These are phyloP conservation scores for Nothura maculosa DNA, from an alignment of 2,797 vertebrate species.

Conservation along the genomic window DNA sequence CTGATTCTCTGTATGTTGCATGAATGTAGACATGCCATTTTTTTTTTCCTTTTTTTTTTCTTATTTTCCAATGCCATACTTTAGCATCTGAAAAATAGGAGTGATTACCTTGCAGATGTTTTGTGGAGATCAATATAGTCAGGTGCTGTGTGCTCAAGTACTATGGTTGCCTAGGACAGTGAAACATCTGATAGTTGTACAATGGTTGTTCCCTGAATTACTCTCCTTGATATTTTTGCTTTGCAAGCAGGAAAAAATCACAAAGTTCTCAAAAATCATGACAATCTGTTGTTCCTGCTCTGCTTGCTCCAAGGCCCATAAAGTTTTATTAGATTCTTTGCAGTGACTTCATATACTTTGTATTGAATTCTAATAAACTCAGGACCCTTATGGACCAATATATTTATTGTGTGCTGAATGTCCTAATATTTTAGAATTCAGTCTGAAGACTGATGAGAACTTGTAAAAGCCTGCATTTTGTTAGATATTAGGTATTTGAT, in stretches of 20 bases:
- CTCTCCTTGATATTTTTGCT: conserved; percentile 14
- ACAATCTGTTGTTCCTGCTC: not conserved
- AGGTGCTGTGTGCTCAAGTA: not conserved
- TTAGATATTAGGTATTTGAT: not conserved
- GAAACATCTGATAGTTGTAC: not conserved
- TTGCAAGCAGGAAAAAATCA: not conserved
- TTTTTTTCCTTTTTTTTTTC: too few relatives aligned
- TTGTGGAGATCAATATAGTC: not conserved
- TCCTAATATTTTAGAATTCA: not conserved
- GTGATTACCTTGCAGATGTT: not conserved
- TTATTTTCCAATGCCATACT: not conserved
- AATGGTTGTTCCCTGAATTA: not conserved
- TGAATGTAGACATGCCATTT: not conserved
- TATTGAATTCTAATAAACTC: not conserved
- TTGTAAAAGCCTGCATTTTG: not conserved
- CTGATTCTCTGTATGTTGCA: not conserved
- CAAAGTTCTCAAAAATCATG: not conserved
- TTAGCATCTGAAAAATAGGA: not conserved
- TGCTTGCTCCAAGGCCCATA: not conserved
- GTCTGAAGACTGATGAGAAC: not conserved
- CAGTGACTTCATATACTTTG: conserved; percentile 16
- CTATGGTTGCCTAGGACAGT: not conserved
- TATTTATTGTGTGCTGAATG: not conserved
- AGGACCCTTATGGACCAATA: not conserved
- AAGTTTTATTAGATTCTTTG: conserved; percentile 36